These are phyloP conservation scores for Bradypodion ventrale DNA, from an alignment of 2,797 vertebrate species.

Conservation along the genomic window DNA sequence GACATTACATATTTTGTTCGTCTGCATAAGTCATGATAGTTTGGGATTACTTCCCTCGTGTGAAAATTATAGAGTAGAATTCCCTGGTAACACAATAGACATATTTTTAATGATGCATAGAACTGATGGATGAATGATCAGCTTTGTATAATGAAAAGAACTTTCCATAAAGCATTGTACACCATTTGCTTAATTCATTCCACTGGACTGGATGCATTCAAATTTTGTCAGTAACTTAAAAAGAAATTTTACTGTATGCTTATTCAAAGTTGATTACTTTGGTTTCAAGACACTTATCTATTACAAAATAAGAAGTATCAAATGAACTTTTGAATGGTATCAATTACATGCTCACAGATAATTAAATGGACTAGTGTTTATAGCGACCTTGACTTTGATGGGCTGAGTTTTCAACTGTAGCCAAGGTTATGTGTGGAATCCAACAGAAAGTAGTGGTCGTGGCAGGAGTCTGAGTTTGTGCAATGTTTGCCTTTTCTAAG, in stretches of 20 bases:
- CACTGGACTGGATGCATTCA: background rate
- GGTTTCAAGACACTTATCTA: background rate
- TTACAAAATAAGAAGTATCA: conserved; percentile 22
- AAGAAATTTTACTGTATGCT: conserved; percentile 1
- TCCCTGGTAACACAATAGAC: background rate
- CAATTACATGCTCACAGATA: conserved; percentile 25
- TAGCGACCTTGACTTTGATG: background rate
- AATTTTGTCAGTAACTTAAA: background rate
- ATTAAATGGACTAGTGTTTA: conserved; percentile 11
- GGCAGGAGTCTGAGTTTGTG: background rate
- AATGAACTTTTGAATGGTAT: conserved; percentile 30
- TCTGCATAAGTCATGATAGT: background rate
- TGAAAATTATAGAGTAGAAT: background rate
- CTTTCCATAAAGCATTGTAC: background rate
- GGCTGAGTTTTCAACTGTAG: background rate
- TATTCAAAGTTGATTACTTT: conserved; percentile 27
- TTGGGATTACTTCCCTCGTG: background rate
- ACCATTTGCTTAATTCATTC: background rate
- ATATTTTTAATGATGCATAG: background rate
- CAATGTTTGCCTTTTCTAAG: background rate
- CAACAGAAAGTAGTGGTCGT: background rate
- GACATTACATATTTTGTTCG: background rate
- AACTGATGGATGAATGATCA: background rate
- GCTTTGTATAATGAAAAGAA: background rate
- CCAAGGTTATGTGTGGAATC: background rate